phyloP scores from a whole-genome alignment of 2,888 invertebrate species.

The Eupithecia dodoneata region DNA sequence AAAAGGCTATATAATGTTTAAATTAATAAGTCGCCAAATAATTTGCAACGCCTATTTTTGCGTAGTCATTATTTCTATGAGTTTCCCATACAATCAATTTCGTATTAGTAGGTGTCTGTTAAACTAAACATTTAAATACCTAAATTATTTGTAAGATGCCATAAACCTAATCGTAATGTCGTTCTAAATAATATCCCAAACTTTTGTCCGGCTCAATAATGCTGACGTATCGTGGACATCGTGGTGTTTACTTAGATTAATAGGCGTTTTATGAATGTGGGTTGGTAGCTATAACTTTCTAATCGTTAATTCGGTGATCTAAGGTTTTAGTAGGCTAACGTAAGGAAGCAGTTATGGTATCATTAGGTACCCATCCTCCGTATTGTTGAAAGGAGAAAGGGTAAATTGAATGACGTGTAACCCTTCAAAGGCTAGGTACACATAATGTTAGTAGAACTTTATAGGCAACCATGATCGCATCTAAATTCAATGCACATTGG shows the following conservation, averaged over 20 bases:
- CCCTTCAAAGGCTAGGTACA: neutral
- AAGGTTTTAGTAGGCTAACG: neutral
- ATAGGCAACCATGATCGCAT: conserved; percentile 6
- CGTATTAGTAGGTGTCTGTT: neutral
- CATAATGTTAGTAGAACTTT: neutral
- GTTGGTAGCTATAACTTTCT: conserved; percentile 1
- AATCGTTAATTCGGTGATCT: conserved; percentile 7
- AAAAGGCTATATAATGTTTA: neutral
- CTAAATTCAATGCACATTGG: conserved; percentile 8
- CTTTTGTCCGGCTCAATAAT: neutral
- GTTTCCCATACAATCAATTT: neutral
- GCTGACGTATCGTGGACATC: neutral
- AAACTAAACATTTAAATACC: neutral
- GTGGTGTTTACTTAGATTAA: conserved; percentile 6
- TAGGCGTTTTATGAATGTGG: neutral
- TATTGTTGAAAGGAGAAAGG: neutral
- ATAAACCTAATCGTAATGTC: neutral
- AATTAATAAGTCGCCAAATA: neutral
- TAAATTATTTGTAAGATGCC: neutral
- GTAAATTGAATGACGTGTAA: neutral
- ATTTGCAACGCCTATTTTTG: neutral
- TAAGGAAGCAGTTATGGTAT: neutral
- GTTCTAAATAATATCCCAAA: neutral
- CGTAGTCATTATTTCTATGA: neutral
- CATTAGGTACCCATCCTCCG: neutral